Evolutionary conservation across 2,797 vertebrate genomes (phyloP).

Genomic region (Notolabrus celidotus): DNA sequence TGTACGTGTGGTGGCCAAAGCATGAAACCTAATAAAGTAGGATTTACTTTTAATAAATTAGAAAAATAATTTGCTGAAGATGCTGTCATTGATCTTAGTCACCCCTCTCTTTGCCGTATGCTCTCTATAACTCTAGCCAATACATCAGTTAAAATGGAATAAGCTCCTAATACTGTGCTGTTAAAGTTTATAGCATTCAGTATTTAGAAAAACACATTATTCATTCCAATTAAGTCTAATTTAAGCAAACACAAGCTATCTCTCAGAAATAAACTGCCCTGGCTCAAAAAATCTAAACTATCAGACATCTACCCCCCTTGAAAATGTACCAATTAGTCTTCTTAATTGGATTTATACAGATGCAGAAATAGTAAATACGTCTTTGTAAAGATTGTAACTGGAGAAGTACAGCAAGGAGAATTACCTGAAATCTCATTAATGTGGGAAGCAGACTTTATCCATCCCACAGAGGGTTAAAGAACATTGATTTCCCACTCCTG

Average conservation of each 20-base stretch:
- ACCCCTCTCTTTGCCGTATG: no score
- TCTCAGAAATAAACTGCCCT: no score
- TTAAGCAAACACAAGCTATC: no score
- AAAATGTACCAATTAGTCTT: no score
- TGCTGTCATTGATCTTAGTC: conserved; percentile 6
- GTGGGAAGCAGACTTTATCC: background rate
- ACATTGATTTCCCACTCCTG: conserved; percentile 3
- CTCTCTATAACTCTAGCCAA: background rate
- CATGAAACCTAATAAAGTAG: background rate
- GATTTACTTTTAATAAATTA: background rate
- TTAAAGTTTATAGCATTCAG: conserved; percentile 7
- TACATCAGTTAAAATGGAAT: background rate
- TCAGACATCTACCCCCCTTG: no score
- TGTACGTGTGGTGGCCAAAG: background rate
- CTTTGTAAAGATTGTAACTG: no score
- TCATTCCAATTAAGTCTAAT: no score
- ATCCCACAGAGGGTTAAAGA: background rate
- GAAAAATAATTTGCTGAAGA: conserved; percentile 12
- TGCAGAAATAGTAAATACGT: background rate
- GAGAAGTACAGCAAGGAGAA: no score
- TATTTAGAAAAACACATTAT: no score
- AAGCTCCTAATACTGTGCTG: background rate
- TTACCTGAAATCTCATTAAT: conserved; percentile 1
- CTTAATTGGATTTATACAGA: background rate
- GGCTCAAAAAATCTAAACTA: no score